These are phyloP conservation scores for Paracentrotus lividus DNA, from an alignment of 53 echinoderm and acorn worm species.

Conservation along the genomic window DNA sequence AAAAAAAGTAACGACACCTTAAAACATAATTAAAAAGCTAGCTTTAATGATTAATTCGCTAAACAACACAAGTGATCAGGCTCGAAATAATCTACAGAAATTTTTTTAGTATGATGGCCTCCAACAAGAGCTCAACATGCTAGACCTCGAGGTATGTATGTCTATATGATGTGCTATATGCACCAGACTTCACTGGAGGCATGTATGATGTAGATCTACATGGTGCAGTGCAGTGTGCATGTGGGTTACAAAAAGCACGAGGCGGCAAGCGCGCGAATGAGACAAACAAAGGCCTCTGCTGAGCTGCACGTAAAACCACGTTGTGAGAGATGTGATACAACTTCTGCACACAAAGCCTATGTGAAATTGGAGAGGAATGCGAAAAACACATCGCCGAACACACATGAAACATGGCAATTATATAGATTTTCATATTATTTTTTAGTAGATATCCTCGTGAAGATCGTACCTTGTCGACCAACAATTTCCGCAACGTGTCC, in stretches of 20 bases:
- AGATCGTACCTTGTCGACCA: constrained; percentile 96
- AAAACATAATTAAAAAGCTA: too few species aligned
- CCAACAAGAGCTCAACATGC: background rate
- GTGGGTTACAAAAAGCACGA: constrained; percentile 8
- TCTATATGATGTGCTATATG: background rate
- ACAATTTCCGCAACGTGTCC: constrained; percentile 99
- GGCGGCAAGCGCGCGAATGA: constrained; percentile 58
- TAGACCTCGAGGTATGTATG: too few species aligned
- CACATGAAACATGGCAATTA: background rate
- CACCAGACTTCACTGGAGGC: background rate
- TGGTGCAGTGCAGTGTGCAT: background rate
- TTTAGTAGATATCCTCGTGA: background rate
- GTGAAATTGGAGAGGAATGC: background rate
- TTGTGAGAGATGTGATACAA: background rate
- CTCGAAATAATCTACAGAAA: too few species aligned
- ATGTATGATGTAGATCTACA: background rate
- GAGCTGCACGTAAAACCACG: constrained; percentile 46
- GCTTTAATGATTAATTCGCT: too few species aligned
- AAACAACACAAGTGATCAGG: too few species aligned
- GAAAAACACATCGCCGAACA: background rate
- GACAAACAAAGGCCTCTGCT: constrained; percentile 48
- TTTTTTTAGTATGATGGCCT: too few species aligned
- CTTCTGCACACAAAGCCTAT: background rate
- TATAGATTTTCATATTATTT: background rate
- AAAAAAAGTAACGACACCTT: too few species aligned